Base-by-base conservation (phyloP, 2,888 invertebrate genomes). In the Synergus japonicus region DNA sequence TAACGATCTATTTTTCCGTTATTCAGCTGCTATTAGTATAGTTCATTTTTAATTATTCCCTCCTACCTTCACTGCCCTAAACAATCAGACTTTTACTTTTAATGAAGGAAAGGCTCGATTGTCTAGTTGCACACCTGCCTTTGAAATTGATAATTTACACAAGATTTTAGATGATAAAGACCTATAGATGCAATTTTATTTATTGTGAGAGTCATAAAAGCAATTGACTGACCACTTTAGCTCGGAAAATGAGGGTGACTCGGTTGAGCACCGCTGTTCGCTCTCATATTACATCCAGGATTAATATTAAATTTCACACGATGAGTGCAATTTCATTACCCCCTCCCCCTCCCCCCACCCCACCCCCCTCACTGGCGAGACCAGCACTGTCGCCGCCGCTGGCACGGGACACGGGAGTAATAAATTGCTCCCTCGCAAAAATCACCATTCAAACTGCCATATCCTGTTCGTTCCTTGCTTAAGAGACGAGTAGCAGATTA, bases 261-360 rank as follows among this genome's bases (percentile, higher is more conserved):
- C 78, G 82, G 87, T 88, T 89, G 88, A 86, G 89, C 85, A 85
- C 84, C 87, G 83, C 87, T 88, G 87, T 85, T 85, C 83, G 84
- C 87, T 88, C 90, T 88, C 89, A 87, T 88, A 88, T 91, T 90
- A 89, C 87, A 89, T 89, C 86, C 88, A 86, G 88, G 88, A 91
- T 91, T 90, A 91, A 91, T 91, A 91, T 91, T 90, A 91, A 90
- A 91, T 91, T 91, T 90, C 89, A 89, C 88, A 88, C 89, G 89
- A 89, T 89, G 89, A 89, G 90, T 90, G 89, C 90, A 89, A 90
- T 91, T 90, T 91, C 90, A 91, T 91, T 90, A 90, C 85, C 85
- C 87, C 77, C 76, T 67, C 82, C 81, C 67, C 82, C 81, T 37
- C 76, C 76, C 12, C 54, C 67, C 77, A 0, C 22, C 22, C 22